These are phyloP conservation scores for Galerucella pusilla DNA, from an alignment of 2,888 invertebrate genomes.

Conservation along the genomic window DNA sequence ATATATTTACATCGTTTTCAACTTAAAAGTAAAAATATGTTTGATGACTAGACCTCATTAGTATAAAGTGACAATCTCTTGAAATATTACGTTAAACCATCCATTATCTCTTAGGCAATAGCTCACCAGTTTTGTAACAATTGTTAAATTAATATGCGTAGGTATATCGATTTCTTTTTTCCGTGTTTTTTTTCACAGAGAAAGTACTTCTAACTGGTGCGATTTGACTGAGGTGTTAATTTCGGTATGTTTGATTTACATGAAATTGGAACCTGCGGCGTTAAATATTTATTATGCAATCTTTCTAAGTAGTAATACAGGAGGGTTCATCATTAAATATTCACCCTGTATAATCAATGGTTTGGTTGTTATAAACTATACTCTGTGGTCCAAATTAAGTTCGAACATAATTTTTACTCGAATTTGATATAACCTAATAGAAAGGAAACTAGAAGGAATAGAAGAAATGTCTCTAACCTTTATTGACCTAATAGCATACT, in stretches of 20 bases:
- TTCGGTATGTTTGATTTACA: neutral
- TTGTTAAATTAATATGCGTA: constrained; percentile 36
- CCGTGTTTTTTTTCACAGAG: constrained; percentile 35
- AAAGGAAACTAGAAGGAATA: too few relatives aligned
- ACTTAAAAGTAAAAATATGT: constrained; percentile 18
- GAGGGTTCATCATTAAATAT: neutral
- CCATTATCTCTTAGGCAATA: constrained; percentile 35
- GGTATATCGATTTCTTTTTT: constrained; percentile 40
- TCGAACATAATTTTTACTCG: too few relatives aligned
- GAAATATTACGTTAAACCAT: constrained; percentile 22
- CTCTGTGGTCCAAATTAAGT: too few relatives aligned
- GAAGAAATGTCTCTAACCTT: too few relatives aligned
- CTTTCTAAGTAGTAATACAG: neutral
- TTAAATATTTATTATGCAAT: neutral
- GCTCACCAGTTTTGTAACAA: constrained; percentile 37
- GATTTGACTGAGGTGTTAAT: constrained; percentile 21
- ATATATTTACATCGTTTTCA: constrained; percentile 16
- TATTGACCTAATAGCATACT: too few relatives aligned
- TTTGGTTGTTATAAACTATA: too few relatives aligned
- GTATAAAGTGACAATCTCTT: constrained; percentile 23
- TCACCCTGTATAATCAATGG: neutral
- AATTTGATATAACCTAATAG: too few relatives aligned
- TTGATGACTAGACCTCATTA: constrained; percentile 14
- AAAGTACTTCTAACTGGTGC: constrained; percentile 34
- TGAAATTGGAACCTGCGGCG: neutral